Evolutionary conservation across 2,113 vertebrate species (phyloP).

Genomic region (Chascanopsetta lugubris): DNA sequence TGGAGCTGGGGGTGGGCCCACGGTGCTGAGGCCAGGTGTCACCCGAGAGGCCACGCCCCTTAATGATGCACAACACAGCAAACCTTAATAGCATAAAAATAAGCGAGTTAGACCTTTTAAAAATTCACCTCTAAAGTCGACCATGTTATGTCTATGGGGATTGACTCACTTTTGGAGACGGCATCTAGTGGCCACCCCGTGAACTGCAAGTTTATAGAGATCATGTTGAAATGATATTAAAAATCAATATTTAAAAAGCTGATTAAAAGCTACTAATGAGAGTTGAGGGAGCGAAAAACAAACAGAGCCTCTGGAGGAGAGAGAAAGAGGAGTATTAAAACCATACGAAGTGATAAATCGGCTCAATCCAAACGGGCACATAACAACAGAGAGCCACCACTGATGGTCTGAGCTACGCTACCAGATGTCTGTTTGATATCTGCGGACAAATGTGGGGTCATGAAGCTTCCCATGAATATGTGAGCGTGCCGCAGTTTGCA

Average conservation of each 20-base stretch:
- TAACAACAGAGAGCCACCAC: slow-evolving; percentile 3
- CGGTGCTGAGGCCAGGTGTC: too few species aligned
- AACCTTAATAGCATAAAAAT: too few species aligned
- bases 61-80: too few species aligned
- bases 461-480: slow-evolving; percentile 15
- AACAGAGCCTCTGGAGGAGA: background rate
- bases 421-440: background rate
- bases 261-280: background rate
- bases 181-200: too few species aligned
- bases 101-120: too few species aligned
- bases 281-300: background rate
- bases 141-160: too few species aligned
- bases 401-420: background rate
- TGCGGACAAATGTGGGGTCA: slow-evolving; percentile 9
- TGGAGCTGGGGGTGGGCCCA: too few species aligned
- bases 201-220: too few species aligned
- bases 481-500: slow-evolving; percentile 8
- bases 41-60: too few species aligned
- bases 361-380: slow-evolving; percentile 25
- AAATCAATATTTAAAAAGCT: background rate
- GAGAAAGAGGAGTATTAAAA: slow-evolving; percentile 7
- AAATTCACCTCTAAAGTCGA: too few species aligned
- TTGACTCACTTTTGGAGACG: too few species aligned
- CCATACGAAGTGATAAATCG: slow-evolving; percentile 22
- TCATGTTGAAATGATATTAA: too few species aligned